Percentiles rank a stretch among this genome's conserved stretches.
phyloP scores from a whole-genome alignment of 1,140 invertebrate species.

The Camponotus pennsylvanicus region DNA sequence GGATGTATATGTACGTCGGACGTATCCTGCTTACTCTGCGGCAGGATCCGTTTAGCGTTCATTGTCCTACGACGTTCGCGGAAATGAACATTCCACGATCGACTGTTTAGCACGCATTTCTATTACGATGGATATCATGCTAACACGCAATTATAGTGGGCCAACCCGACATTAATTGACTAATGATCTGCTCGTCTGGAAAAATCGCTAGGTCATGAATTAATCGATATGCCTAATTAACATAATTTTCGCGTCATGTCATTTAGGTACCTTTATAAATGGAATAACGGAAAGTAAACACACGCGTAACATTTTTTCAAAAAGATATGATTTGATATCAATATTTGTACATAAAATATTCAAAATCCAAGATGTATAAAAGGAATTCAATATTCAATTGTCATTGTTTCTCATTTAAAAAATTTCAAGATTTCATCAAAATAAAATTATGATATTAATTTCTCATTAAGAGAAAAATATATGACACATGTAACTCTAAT shows the following conservation, averaged over 20 bases:
- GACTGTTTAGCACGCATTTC: constrained; percentile 59
- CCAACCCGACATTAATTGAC: constrained; percentile 52
- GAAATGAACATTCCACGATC: constrained; percentile 63
- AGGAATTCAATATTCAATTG: neutral
- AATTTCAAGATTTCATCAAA: constrained; percentile 4
- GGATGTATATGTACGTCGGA: constrained; percentile 61
- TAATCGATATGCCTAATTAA: neutral
- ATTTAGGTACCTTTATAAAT: too few relatives aligned
- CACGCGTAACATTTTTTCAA: neutral
- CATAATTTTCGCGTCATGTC: too few relatives aligned
- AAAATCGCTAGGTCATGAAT: constrained; percentile 6
- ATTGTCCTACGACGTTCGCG: constrained; percentile 59
- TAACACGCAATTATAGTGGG: constrained; percentile 51
- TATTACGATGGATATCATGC: constrained; percentile 47
- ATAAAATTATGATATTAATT: constrained; percentile 34
- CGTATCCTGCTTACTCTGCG: constrained; percentile 46
- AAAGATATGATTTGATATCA: neutral
- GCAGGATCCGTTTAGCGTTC: constrained; percentile 62
- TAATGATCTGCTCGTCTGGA: constrained; percentile 42
- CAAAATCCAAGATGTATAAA: constrained; percentile 6
- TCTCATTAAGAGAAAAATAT: constrained; percentile 8
- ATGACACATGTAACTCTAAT: neutral
- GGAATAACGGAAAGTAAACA: too few relatives aligned
- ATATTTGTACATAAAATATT: neutral
- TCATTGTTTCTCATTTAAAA: neutral